Evolutionary conservation across 1,140 invertebrate genomes (phyloP), one percentile per base, ranked within the genome.

Genomic region (Apis mellifera): DNA sequence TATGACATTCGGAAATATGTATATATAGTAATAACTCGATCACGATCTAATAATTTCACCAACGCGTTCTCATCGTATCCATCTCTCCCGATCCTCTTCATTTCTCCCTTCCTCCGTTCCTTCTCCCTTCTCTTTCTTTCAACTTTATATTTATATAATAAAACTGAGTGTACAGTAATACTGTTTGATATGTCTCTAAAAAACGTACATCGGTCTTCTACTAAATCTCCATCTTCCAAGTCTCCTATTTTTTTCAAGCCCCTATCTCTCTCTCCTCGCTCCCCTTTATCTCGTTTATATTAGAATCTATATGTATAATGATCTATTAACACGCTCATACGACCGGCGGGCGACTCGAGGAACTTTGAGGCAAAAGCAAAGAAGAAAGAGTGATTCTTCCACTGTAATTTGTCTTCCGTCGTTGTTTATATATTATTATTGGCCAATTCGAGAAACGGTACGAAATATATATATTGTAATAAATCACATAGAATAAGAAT

Each of bases 121-220:
- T 48, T 78, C 50, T 52, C 11, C 48, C 48, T 57, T 80, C n/a
- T n/a, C n/a, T 59, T 42, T 15, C 32, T 7, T 73, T 73, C 50
- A 60, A 32, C 57, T 84, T 8, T 54, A 55, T 78, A 78, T 84
- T 89, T 91, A 90, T 91, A 90, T 89, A 91, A 85, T 90, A 90
- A 90, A 92, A 91, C 89, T 85, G 91, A 92, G 89, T 90, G 89
- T 91, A 92, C 92, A 91, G 88, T 93, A 93, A 94, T 93, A 93
- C 92, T 92, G 92, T 89, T 93, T 93, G 93, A 94, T 94, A 94
- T 94, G 93, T 94, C 84, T 92, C 90, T 92, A 92, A 76, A n/a
- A 42, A 84, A 92, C 88, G 86, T 92, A 92, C 83, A 86, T 86
- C 87, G 76, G 87, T 82, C 62, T n/a, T 75, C 32, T 86, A 86